Evolutionary conservation across 1,140 invertebrate genomes (phyloP).

Genomic region (Teleogryllus occipitalis): DNA sequence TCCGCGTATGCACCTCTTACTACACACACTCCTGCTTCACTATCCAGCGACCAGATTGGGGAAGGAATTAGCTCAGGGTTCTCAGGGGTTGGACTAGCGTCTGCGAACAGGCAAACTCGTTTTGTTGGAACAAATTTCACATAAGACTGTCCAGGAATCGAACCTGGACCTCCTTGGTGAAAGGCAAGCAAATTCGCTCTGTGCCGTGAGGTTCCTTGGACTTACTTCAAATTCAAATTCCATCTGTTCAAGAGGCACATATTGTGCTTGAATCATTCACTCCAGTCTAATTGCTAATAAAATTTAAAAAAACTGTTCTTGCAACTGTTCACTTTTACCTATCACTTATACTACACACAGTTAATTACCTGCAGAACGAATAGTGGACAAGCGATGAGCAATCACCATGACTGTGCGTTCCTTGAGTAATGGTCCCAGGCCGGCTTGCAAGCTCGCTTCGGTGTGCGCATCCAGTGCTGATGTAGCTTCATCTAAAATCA

Average conservation of each 20-base stretch:
- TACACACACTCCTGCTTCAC: too few relatives aligned
- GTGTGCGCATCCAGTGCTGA: constrained; percentile 88
- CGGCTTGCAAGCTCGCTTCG: constrained; percentile 79
- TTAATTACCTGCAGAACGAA: constrained; percentile 71
- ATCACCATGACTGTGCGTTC: constrained; percentile 86
- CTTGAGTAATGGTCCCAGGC: constrained; percentile 70
- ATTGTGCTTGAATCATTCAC: not conserved
- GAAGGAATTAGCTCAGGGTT: too few relatives aligned
- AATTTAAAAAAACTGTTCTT: not conserved
- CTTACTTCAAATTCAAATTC: too few relatives aligned
- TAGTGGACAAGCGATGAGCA: constrained; percentile 86
- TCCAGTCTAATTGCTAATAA: not conserved
- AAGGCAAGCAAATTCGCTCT: too few relatives aligned
- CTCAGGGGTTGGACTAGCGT: too few relatives aligned
- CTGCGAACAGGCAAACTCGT: too few relatives aligned
- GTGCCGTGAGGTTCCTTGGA: too few relatives aligned
- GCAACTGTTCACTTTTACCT: not conserved
- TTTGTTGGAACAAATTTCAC: too few relatives aligned
- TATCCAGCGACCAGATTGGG: too few relatives aligned
- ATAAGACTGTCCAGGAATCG: too few relatives aligned
- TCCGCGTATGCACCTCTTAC: too few relatives aligned
- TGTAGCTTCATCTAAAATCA: constrained; percentile 81
- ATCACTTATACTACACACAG: not conserved
- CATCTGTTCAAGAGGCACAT: not conserved
- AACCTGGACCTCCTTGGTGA: too few relatives aligned